A percentile compares a stretch with the other conserved stretches of the same genome.
Evolutionary conservation across 1,140 invertebrate species (phyloP).

Genomic region (Bombus fervidus): DNA sequence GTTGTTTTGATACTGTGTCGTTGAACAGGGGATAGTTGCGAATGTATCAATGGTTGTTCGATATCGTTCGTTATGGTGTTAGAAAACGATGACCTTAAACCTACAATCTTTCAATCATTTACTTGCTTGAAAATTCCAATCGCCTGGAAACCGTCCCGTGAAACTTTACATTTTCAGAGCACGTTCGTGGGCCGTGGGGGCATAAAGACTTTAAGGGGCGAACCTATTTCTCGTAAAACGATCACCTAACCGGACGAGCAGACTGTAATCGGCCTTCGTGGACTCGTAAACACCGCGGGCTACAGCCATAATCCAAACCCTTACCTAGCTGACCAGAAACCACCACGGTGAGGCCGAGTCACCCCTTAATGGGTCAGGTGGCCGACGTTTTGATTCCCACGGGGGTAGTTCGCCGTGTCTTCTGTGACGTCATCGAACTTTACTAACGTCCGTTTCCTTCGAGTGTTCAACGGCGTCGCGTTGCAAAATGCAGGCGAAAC

Average conservation of each 20-base stretch:
- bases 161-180: slow-evolving; percentile 34
- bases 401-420: slow-evolving; percentile 59
- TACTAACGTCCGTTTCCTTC: slow-evolving; percentile 34
- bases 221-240: slow-evolving; percentile 60
- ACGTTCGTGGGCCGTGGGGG: slow-evolving; percentile 15
- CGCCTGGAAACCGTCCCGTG: too few species aligned
- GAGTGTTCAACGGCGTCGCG: background rate
- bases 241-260: slow-evolving; percentile 51
- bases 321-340: slow-evolving; percentile 70
- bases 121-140: slow-evolving; percentile 2
- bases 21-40: background rate
- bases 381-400: slow-evolving; percentile 64
- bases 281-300: slow-evolving; percentile 73
- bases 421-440: slow-evolving; percentile 64
- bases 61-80: background rate
- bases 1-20: background rate
- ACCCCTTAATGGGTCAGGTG: slow-evolving; percentile 74
- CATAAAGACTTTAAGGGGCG: slow-evolving; percentile 44
- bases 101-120: background rate
- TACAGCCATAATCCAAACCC: slow-evolving; percentile 70
- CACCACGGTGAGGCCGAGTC: slow-evolving; percentile 41
- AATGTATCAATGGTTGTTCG: background rate
- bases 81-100: background rate
- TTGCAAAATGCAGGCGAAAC: slow-evolving; percentile 24
- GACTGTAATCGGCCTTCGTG: slow-evolving; percentile 74